phyloP scores from a whole-genome alignment of 2,888 invertebrate species.

The Mellilla xanthometata region DNA sequence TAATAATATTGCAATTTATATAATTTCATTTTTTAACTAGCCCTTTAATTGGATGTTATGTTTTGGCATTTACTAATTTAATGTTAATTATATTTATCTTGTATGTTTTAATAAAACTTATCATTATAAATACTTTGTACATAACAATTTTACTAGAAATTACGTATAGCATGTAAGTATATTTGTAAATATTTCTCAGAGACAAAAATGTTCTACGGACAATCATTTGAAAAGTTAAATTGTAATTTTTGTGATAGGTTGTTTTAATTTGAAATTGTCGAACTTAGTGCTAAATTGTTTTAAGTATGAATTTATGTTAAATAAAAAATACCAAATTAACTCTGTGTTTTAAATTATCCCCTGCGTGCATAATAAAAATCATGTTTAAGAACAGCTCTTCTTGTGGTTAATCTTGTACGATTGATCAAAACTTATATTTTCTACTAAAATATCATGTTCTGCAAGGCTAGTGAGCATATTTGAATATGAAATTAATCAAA shows the following conservation, averaged over 20 bases:
- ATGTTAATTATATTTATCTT: conserved; percentile 19
- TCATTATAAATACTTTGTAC: conserved; percentile 33
- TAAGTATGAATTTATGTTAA: conserved; percentile 21
- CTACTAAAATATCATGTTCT: no score
- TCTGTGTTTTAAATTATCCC: background rate
- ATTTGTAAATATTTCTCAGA: conserved; percentile 24
- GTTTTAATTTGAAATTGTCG: conserved; percentile 27
- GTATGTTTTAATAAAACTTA: conserved; percentile 23
- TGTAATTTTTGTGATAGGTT: conserved; percentile 51
- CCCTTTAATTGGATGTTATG: conserved; percentile 21
- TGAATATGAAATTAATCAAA: conserved; percentile 15
- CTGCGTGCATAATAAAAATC: background rate
- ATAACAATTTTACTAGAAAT: conserved; percentile 22
- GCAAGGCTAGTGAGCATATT: conserved; percentile 11
- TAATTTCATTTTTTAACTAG: no score
- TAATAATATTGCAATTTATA: no score
- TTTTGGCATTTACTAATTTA: conserved; percentile 30
- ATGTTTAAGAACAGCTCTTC: no score
- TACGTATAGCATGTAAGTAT: conserved; percentile 7
- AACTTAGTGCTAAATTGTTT: conserved; percentile 37
- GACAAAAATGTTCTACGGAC: conserved; percentile 9
- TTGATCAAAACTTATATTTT: no score
- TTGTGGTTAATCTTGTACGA: no score
- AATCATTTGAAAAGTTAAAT: conserved; percentile 15
- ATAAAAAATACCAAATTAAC: conserved; percentile 36